These are phyloP conservation scores for Corythornis madagascariensis DNA, from an alignment of 2,113 vertebrate genomes.

Conservation along the genomic window DNA sequence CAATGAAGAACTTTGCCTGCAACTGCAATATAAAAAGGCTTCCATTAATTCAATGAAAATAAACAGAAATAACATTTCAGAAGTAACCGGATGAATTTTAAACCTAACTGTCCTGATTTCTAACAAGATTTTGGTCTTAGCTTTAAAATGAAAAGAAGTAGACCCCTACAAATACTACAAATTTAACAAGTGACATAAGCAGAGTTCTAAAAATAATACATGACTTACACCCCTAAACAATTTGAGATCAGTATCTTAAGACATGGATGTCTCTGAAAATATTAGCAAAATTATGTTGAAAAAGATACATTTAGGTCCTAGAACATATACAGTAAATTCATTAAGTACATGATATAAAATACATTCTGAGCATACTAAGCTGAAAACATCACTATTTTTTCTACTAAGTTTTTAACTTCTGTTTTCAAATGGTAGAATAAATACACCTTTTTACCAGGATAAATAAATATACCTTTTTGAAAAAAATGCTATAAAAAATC, in stretches of 20 bases:
- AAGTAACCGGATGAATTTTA: not conserved
- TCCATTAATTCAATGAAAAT: not conserved
- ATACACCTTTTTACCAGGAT: not conserved
- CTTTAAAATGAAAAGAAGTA: not conserved
- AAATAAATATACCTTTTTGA: not conserved
- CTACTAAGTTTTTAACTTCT: not conserved
- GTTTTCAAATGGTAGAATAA: not conserved
- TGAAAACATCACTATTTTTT: not conserved
- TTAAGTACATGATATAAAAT: not conserved
- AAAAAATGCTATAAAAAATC: not conserved
- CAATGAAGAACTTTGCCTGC: not conserved
- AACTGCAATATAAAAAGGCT: slow-evolving; percentile 36
- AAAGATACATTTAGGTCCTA: not conserved
- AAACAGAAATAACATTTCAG: not conserved
- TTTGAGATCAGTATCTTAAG: not conserved
- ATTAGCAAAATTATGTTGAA: not conserved
- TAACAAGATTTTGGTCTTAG: not conserved
- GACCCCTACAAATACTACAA: not conserved
- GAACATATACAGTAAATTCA: not conserved
- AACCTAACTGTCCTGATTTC: not conserved
- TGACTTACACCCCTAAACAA: not conserved
- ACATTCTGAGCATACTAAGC: not conserved
- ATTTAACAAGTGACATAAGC: not conserved
- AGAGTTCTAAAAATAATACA: not conserved
- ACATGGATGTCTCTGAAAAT: not conserved